Conservation (phyloP, 2,888 invertebrate species). For the Eupithecia inturbata region DNA sequence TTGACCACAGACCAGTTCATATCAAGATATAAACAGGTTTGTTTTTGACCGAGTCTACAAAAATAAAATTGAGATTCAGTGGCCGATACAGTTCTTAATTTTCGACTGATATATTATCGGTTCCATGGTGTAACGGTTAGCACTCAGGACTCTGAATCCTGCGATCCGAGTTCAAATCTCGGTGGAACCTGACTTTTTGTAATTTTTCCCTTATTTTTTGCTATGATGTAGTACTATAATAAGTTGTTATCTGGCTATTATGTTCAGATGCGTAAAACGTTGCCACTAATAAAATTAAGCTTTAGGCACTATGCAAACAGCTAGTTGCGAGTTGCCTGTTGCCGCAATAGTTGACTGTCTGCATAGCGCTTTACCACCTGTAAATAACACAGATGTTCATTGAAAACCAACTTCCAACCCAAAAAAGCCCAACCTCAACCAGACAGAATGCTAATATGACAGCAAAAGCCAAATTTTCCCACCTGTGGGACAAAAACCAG, state of each 20-base stretch:
- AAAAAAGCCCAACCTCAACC: background rate
- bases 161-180: constrained; percentile 93
- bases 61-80: constrained; percentile 12
- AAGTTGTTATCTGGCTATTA: no score
- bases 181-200: constrained; percentile 85
- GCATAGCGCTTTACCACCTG: no score
- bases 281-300: background rate
- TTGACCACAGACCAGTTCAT: no score
- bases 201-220: background rate
- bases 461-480: background rate
- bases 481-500: constrained; percentile 6
- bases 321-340: no score
- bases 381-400: background rate
- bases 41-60: background rate
- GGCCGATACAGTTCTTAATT: background rate
- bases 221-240: no score
- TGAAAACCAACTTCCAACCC: no score
- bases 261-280: background rate
- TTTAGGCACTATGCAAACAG: no score
- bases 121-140: constrained; percentile 88
- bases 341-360: no score
- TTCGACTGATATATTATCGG: constrained; percentile 43
- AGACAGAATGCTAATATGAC: constrained; percentile 1
- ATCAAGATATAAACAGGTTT: no score
- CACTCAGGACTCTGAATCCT: constrained; percentile 93